Evolutionary conservation across 2,797 vertebrate genomes (phyloP), one percentile per base, ranked within the genome.

Genomic region (Phyllotis vaccarum): DNA sequence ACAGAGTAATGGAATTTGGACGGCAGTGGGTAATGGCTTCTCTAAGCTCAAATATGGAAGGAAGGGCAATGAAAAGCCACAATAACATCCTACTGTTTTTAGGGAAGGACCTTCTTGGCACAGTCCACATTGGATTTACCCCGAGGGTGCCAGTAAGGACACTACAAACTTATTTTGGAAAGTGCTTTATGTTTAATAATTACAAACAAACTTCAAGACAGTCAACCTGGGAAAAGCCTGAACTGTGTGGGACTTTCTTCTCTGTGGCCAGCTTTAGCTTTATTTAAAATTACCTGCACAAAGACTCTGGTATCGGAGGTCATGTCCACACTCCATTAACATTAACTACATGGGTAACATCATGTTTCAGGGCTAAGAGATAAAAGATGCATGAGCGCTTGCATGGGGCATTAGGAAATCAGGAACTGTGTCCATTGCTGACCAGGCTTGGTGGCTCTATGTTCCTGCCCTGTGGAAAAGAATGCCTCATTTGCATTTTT

Each of bases 141-240:
- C 66, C 40, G 14, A 64, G 58, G 37, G 34, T 49, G 16, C 40
- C 31, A 60, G 92, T 52, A 16, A n/a, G 70, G 46, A 76, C 14
- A 6, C 31, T 75, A 37, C 37, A 66, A 2, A 86, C 86, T 88
- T 89, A 86, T 86, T 91, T 68, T 90, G 60, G 82, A 86, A 94
- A 82, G 78, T 92, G 86, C 91, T 94, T 86, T 90, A 54, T 95
- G 91, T 80, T 94, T 94, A 66, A 22, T 93, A 62, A 93, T 90
- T 96, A 94, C 66, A 78, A 88, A 94, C 66, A 72, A 82, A 83
- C 88, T 93, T 89, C 56, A 70, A 89, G 85, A 78, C 90, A 31
- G 60, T 54, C 74, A 68, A 62, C 21, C 10, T 58, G 75, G 56
- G 91, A 80, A 95, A 90, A 90, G 49, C 43, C 58, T 88, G 34